phyloP scores from a whole-genome alignment of 1,140 invertebrate species.

The Meloidogyne floridensis region DNA sequence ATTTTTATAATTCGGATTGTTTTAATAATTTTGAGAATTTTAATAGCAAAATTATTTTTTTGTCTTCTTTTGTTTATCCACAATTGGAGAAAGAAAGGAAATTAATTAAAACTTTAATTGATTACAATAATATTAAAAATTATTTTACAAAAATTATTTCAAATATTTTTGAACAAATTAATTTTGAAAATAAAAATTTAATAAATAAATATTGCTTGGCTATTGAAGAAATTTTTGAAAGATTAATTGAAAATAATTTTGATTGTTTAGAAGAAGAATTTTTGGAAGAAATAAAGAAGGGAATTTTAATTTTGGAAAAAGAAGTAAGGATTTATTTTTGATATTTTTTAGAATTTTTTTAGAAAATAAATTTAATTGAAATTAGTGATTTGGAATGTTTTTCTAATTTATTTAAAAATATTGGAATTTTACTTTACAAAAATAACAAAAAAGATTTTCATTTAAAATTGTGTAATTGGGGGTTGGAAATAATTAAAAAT shows the following conservation, averaged over 20 bases:
- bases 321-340: background rate
- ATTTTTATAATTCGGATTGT: background rate
- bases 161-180: background rate
- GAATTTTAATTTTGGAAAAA: background rate
- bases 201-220: background rate
- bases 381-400: background rate
- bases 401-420: constrained; percentile 3
- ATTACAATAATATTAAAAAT: background rate
- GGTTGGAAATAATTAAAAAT: background rate
- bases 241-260: constrained; percentile 5
- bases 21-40: too few relatives aligned
- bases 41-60: background rate
- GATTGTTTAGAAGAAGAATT: background rate
- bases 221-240: background rate
- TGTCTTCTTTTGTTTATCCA: background rate
- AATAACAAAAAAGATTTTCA: background rate
- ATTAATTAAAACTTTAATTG: background rate
- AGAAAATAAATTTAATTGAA: background rate
- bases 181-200: background rate
- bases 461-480: background rate
- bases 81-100: background rate
- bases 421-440: background rate
- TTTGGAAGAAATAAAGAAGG: background rate
- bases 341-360: background rate
- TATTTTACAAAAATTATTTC: background rate